Conservation (phyloP, 2,888 invertebrate genomes). For the Nomada ruficornis region DNA sequence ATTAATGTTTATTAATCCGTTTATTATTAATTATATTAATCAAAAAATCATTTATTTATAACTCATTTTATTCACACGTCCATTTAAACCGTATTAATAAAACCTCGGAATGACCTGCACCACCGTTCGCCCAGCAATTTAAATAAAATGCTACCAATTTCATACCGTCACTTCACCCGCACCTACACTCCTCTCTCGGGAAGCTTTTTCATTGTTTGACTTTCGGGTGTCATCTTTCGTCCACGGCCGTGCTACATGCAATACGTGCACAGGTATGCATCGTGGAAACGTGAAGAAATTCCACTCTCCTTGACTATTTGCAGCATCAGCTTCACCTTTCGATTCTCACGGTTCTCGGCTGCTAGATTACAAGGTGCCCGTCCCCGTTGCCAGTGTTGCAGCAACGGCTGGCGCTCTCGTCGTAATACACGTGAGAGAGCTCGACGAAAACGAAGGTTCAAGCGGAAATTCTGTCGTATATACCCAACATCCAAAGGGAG, state of each 20-base stretch:
- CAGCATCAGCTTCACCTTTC: constrained; percentile 75
- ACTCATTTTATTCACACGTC: too few species aligned
- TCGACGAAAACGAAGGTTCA: constrained; percentile 48
- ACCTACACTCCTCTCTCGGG: neutral
- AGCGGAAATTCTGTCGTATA: constrained; percentile 51
- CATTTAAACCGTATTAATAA: too few species aligned
- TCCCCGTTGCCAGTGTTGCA: constrained; percentile 58
- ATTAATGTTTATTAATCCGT: too few species aligned
- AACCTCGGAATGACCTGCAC: too few species aligned
- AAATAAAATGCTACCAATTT: too few species aligned
- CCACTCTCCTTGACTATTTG: constrained; percentile 66
- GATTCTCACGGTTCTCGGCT: constrained; percentile 74
- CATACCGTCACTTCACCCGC: neutral
- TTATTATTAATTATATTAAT: too few species aligned
- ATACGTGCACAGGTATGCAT: constrained; percentile 40
- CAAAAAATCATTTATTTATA: too few species aligned
- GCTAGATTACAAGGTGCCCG: constrained; percentile 68
- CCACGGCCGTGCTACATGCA: neutral
- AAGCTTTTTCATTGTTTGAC: constrained; percentile 8
- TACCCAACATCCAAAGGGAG: constrained; percentile 5
- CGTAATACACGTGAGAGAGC: constrained; percentile 65
- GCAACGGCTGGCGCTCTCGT: constrained; percentile 44
- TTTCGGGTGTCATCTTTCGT: constrained; percentile 7
- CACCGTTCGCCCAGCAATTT: too few species aligned
- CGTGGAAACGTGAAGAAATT: constrained; percentile 48